These are phyloP conservation scores for Anastrepha obliqua DNA, from an alignment of 1,140 invertebrate genomes.

Conservation along the genomic window DNA sequence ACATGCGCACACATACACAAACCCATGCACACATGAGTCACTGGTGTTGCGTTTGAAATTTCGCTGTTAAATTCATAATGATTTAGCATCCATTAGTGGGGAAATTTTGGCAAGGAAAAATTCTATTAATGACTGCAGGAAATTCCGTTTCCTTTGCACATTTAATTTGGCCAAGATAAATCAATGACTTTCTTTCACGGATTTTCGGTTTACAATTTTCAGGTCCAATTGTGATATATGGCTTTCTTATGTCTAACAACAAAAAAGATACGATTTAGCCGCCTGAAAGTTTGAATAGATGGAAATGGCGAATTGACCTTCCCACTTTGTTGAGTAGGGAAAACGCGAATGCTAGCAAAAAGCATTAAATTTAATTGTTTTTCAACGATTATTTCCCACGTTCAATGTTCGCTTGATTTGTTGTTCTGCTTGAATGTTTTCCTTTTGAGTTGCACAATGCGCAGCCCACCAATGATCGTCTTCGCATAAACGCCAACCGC, in stretches of 20 bases:
- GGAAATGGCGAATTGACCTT: not conserved
- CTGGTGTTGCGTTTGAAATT: slow-evolving; percentile 14
- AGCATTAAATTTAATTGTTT: slow-evolving; percentile 16
- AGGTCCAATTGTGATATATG: not conserved
- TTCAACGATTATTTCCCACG: not conserved
- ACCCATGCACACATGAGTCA: not conserved
- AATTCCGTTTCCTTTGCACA: slow-evolving; percentile 45
- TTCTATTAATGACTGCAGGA: slow-evolving; percentile 30
- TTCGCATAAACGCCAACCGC: slow-evolving; percentile 36
- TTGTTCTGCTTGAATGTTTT: not conserved
- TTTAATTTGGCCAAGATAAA: not conserved
- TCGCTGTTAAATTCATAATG: slow-evolving; percentile 39
- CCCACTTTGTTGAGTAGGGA: not conserved
- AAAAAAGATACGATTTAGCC: slow-evolving; percentile 20
- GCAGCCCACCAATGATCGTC: not conserved
- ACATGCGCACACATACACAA: not conserved
- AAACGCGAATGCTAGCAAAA: not conserved
- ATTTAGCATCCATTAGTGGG: not conserved
- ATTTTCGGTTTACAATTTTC: not conserved
- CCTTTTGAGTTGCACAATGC: slow-evolving; percentile 17
- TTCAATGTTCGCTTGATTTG: slow-evolving; percentile 16
- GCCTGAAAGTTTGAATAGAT: not conserved
- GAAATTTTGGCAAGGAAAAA: not conserved
- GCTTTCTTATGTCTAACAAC: not conserved
- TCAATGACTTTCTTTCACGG: not conserved